Percentiles rank a stretch among this genome's conserved stretches.
Evolutionary conservation across 2,888 invertebrate genomes (phyloP).

Genomic region (Drosophila birchii): DNA sequence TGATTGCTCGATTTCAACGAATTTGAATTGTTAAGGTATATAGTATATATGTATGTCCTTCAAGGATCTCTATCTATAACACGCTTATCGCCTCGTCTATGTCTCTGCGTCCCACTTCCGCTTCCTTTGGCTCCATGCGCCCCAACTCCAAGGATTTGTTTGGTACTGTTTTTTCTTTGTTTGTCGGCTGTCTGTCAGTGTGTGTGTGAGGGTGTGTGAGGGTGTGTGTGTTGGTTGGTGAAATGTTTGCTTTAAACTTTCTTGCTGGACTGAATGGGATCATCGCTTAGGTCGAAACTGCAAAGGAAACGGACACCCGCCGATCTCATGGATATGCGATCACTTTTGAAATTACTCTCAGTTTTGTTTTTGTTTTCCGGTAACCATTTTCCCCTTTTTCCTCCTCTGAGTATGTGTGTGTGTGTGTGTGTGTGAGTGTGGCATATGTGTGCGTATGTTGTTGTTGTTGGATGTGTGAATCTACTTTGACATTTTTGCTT

Average conservation of each 20-base stretch:
- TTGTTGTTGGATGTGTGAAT: constrained; percentile 32
- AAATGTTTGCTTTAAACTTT: constrained; percentile 46
- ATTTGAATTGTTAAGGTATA: constrained; percentile 29
- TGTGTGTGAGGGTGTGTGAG: constrained; percentile 14
- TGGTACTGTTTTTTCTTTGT: constrained; percentile 25
- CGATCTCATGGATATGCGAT: constrained; percentile 12
- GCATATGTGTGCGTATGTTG: not conserved
- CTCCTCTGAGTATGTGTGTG: constrained; percentile 16
- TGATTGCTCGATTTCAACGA: constrained; percentile 28
- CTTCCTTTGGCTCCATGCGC: constrained; percentile 71
- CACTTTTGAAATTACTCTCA: constrained; percentile 24
- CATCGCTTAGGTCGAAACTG: constrained; percentile 29
- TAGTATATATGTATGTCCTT: constrained; percentile 1
- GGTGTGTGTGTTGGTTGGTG: constrained; percentile 2
- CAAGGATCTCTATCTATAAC: constrained; percentile 12
- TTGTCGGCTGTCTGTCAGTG: constrained; percentile 33
- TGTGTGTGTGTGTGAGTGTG: constrained; percentile 10
- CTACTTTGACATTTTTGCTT: constrained; percentile 33
- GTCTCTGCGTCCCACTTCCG: constrained; percentile 23
- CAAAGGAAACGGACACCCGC: constrained; percentile 16
- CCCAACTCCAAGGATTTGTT: constrained; percentile 83
- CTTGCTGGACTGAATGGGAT: constrained; percentile 31
- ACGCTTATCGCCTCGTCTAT: not conserved
- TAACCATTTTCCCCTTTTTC: constrained; percentile 15
- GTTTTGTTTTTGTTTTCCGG: constrained; percentile 6